Base-by-base conservation (phyloP, 2,113 vertebrate species). In the Regulus satrapa region DNA sequence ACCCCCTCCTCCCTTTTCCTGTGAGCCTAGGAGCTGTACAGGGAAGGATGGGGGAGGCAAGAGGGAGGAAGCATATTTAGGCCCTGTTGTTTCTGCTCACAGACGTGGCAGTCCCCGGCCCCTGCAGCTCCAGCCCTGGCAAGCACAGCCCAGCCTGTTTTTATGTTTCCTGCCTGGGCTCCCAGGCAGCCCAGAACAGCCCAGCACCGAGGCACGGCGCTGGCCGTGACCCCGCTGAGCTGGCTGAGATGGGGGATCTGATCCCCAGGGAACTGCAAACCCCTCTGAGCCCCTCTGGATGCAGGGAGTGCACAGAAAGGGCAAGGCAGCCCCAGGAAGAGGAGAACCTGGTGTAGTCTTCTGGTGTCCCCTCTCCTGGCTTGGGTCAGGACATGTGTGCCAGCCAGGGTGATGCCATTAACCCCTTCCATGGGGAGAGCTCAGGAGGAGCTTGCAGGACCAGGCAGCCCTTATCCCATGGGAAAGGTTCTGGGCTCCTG, bases 161-260 rank as follows among this genome's bases (percentile, higher is more conserved):
- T 97, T 94, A 92, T 62, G 61, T 95, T 97, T 97, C 95, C 96
- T 97, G 96, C 83, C 73, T 96, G 49, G 0, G 28, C 67, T 95
- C 89, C 55, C 77, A 89, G 79, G 64, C 79, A 77, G 82, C 62
- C 52, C 67, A 3, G 8, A 49, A 26, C 61, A 94, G 72, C 68
- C 68, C 93, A 91, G 52, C 77, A 38, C 63, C 0, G 5, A 54
- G 54, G 48, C 45, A 64, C 25, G 0, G 0, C 0, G 2, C n/a
- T 13, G 46, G 69, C 73, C 0, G 0, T 40, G 66, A 82, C 41
- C 46, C 43, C 0, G 0, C 55, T 1, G 8, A 63, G 34, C 86
- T 85, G 86, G 32, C 75, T 12, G 10, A 17, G 11, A 1, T 14
- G 18, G 46, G 25, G 13, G 19, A 67, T 72, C 54, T 21, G 11